These are phyloP conservation scores for Tokudaia muenninki DNA, from an alignment of 2,797 vertebrate genomes.

Conservation along the genomic window DNA sequence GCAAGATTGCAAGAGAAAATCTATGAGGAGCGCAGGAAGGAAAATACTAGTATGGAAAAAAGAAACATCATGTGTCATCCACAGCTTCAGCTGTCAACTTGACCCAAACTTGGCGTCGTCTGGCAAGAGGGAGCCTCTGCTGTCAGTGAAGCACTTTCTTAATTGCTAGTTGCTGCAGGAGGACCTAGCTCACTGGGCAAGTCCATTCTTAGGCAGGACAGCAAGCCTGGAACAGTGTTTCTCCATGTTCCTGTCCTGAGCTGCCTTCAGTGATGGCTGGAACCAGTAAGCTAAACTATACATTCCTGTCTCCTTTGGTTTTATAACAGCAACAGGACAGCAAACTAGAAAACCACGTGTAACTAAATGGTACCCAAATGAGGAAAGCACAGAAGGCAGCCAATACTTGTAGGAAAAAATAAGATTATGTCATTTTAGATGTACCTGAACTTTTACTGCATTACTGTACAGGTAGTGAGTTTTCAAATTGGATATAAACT, in stretches of 20 bases:
- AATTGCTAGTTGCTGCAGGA: neutral
- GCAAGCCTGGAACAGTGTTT: no score
- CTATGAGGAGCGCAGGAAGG: neutral
- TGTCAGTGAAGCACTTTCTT: neutral
- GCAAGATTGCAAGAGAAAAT: slow-evolving; percentile 6
- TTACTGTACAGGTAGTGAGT: slow-evolving; percentile 29
- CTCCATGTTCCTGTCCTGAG: neutral
- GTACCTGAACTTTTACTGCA: neutral
- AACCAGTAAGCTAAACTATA: neutral
- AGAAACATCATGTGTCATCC: neutral
- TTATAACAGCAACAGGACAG: neutral
- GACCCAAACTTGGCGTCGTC: neutral
- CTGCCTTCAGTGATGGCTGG: neutral
- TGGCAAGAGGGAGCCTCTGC: neutral
- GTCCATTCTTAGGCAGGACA: neutral
- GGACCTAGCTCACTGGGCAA: no score
- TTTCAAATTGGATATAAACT: slow-evolving; percentile 32
- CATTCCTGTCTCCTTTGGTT: neutral
- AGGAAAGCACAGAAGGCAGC: slow-evolving; percentile 20
- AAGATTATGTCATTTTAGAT: neutral
- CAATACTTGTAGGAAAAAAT: slow-evolving; percentile 13
- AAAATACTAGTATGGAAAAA: neutral
- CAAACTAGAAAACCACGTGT: neutral
- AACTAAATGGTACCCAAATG: neutral
- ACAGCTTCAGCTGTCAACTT: neutral